These are phyloP conservation scores for Paracentrotus lividus DNA, from an alignment of 53 echinoderm and acorn worm genomes.

Conservation along the genomic window DNA sequence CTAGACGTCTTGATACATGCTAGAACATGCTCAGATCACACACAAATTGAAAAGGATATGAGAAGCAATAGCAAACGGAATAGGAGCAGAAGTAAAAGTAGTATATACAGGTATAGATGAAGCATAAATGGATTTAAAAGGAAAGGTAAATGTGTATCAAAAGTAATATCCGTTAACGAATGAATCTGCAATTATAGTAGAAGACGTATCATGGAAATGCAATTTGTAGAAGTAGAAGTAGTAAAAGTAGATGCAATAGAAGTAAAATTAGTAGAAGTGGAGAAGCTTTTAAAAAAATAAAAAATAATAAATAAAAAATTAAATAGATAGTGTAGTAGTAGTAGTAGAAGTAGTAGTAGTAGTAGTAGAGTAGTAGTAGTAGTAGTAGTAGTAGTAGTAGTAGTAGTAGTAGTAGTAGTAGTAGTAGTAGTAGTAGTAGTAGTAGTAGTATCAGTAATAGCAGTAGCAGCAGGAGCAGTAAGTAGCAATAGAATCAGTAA, in stretches of 20 bases:
- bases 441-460: slow-evolving; percentile 23
- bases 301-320: too few species aligned
- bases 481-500: not conserved
- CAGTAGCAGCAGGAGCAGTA: slow-evolving; percentile 1
- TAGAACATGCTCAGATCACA: not conserved
- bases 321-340: not conserved
- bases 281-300: too few species aligned
- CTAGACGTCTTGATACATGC: not conserved
- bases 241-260: not conserved
- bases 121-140: too few species aligned
- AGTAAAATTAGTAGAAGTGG: not conserved
- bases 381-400: slow-evolving; percentile 10
- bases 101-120: too few species aligned
- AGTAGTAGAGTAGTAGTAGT: not conserved
- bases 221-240: not conserved
- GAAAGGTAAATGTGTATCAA: not conserved
- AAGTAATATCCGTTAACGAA: not conserved
- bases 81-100: too few species aligned
- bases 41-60: too few species aligned
- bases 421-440: not conserved
- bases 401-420: slow-evolving; percentile 7
- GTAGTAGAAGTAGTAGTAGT: not conserved
- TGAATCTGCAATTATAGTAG: not conserved
- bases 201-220: too few species aligned
- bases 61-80: too few species aligned